phyloP scores from a whole-genome alignment of 1,140 invertebrate genomes.

The Trichonephila clavipes region DNA sequence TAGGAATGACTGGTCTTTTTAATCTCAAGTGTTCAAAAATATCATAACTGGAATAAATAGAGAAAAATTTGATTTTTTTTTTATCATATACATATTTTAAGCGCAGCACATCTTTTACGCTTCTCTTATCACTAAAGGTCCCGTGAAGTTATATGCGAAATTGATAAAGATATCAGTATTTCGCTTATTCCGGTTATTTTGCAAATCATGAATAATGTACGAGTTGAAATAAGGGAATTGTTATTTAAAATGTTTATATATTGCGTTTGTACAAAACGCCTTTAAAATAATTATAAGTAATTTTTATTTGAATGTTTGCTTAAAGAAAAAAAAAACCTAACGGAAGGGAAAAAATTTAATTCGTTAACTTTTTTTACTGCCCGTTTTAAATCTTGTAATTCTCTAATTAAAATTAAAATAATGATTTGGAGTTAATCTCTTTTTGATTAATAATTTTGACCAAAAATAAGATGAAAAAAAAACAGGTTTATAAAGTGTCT shows the following conservation, averaged over 20 bases:
- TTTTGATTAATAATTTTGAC: constrained; percentile 9
- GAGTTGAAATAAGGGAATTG: no score
- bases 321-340: no score
- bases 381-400: neutral
- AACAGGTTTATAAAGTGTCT: no score
- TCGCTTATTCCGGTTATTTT: no score
- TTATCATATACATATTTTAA: neutral
- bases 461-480: neutral
- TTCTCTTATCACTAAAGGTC: neutral
- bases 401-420: neutral
- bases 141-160: neutral
- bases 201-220: no score
- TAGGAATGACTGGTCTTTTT: neutral
- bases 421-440: neutral
- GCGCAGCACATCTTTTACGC: neutral
- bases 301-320: no score
- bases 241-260: neutral
- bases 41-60: neutral
- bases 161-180: neutral
- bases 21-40: neutral
- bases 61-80: neutral
- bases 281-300: no score
- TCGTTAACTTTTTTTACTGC: neutral
- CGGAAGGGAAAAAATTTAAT: no score
- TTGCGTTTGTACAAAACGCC: neutral